phyloP scores from a whole-genome alignment of 2,888 invertebrate species.

The Ditula angustiorana region DNA sequence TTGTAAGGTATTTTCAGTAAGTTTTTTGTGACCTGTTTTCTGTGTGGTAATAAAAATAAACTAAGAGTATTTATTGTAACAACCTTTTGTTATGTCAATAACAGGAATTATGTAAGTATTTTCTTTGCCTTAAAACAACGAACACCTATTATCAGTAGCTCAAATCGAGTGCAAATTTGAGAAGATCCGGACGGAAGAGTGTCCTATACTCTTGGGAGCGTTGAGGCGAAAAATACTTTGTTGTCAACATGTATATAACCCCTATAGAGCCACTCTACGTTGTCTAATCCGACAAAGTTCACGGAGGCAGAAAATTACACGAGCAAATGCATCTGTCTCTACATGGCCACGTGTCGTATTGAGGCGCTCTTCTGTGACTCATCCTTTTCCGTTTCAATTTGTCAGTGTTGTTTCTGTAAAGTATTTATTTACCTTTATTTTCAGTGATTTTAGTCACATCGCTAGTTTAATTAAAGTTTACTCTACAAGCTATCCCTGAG shows the following conservation, averaged over 20 bases:
- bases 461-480: too few species aligned
- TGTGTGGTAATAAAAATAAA: too few species aligned
- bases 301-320: constrained; percentile 32
- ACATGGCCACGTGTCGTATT: constrained; percentile 2
- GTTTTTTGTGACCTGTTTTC: too few species aligned
- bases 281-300: constrained; percentile 29
- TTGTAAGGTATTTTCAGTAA: too few species aligned
- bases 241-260: background rate
- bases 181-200: constrained; percentile 11
- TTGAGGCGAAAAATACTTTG: constrained; percentile 24
- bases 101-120: background rate
- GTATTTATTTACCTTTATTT: too few species aligned
- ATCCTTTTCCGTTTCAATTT: background rate
- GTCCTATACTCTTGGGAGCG: constrained; percentile 5
- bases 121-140: background rate
- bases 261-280: constrained; percentile 2
- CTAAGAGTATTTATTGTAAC: too few species aligned
- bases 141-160: background rate
- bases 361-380: background rate
- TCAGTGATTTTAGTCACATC: too few species aligned
- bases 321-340: constrained; percentile 10
- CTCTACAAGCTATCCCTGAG: too few species aligned
- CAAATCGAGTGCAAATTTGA: constrained; percentile 9
- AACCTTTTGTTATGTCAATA: too few species aligned
- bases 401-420: background rate